A percentile compares a stretch with the other conserved stretches of the same genome.
Conservation (phyloP, 2,888 invertebrate species). For the Venustoraphidia nigricollis region DNA sequence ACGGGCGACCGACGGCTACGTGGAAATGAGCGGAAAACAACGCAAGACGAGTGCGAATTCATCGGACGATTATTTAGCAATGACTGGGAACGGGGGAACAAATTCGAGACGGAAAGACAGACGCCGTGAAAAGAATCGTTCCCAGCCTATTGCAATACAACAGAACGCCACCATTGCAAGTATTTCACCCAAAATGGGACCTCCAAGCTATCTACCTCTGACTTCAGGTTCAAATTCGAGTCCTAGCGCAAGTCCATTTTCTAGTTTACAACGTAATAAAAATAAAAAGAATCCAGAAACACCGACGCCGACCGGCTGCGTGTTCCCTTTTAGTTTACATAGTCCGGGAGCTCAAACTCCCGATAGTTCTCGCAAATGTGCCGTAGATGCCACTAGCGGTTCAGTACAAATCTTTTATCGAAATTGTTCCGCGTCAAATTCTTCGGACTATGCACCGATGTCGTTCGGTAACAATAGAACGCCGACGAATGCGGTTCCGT, state of each 20-base stretch:
- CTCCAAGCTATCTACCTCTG: constrained; percentile 29
- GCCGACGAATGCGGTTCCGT: neutral
- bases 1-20: constrained; percentile 41
- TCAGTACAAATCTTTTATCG: constrained; percentile 14
- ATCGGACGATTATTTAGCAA: constrained; percentile 36
- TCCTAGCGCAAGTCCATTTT: constrained; percentile 27
- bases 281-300: constrained; percentile 10
- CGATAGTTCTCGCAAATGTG: constrained; percentile 19
- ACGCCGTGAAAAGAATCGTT: constrained; percentile 29
- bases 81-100: constrained; percentile 24
- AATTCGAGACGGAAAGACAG: constrained; percentile 19
- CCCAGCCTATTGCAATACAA: constrained; percentile 48
- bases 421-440: constrained; percentile 2
- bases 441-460: constrained; percentile 15
- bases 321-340: constrained; percentile 4
- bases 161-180: constrained; percentile 19
- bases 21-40: constrained; percentile 42
- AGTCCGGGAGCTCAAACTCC: constrained; percentile 7
- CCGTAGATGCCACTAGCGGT: constrained; percentile 23
- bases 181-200: constrained; percentile 27
- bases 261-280: constrained; percentile 1
- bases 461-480: constrained; percentile 2
- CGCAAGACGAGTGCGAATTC: constrained; percentile 22
- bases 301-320: constrained; percentile 4
- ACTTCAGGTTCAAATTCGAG: constrained; percentile 26